phyloP scores from a whole-genome alignment of 2,888 invertebrate genomes.

The Chrysolina haemoptera region DNA sequence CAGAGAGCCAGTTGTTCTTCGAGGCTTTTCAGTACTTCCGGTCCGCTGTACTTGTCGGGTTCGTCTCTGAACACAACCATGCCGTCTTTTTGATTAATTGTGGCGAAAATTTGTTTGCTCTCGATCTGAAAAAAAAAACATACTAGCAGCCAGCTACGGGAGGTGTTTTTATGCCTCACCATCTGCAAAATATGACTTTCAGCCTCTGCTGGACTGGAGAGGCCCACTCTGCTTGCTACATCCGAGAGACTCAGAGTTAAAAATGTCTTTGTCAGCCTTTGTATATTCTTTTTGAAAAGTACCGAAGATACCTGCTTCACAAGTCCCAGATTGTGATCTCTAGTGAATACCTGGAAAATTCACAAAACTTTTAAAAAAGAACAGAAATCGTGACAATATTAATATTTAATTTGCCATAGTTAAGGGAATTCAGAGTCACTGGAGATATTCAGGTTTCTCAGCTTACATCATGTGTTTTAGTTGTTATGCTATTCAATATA shows the following conservation, averaged over 20 bases:
- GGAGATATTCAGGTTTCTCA: too few species aligned
- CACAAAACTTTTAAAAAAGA: background rate
- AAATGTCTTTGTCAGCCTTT: constrained; percentile 95
- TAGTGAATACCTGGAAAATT: constrained; percentile 73
- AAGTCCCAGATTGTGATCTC: constrained; percentile 85
- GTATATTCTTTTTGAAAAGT: constrained; percentile 96
- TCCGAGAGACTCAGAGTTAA: constrained; percentile 90
- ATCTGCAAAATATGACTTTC: constrained; percentile 95
- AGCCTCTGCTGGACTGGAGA: constrained; percentile 88
- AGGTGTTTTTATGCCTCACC: constrained; percentile 73
- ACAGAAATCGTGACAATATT: too few species aligned
- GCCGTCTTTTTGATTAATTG: constrained; percentile 97
- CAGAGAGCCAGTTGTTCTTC: constrained; percentile 90
- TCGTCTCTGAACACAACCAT: constrained; percentile 98
- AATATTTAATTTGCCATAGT: too few species aligned
- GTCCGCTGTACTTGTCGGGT: constrained; percentile 94
- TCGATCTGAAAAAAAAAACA: constrained; percentile 80
- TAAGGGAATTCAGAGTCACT: too few species aligned
- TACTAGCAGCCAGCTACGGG: background rate
- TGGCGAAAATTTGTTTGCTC: constrained; percentile 96
- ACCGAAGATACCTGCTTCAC: constrained; percentile 90
- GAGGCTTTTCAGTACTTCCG: constrained; percentile 87
- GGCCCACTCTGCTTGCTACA: constrained; percentile 90
- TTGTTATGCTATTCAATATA: too few species aligned
- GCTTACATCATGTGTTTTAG: too few species aligned